These are phyloP conservation scores for Dendrocincla fuliginosa DNA, from an alignment of 2,797 vertebrate genomes.

Conservation along the genomic window DNA sequence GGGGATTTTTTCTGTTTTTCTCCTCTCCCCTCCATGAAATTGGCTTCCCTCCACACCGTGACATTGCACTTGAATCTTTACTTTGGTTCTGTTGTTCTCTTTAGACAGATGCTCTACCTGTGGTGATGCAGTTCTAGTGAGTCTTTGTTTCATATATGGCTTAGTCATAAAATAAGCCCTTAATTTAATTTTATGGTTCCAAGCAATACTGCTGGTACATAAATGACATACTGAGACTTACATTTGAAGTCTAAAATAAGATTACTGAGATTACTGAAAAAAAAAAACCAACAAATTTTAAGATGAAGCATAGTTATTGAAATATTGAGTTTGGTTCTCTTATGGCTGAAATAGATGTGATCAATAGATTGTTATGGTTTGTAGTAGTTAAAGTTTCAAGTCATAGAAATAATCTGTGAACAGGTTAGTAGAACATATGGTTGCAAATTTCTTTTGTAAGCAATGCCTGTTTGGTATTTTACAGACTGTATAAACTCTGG, in stretches of 20 bases:
- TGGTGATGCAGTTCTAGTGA: not conserved
- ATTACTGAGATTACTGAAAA: not conserved
- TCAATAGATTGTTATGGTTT: not conserved
- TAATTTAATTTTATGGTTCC: not conserved
- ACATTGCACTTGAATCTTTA: not conserved
- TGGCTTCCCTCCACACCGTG: not conserved
- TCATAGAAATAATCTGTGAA: slow-evolving; percentile 48
- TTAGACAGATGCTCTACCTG: not conserved
- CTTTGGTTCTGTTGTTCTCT: not conserved
- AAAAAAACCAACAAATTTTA: not conserved
- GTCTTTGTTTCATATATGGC: not conserved
- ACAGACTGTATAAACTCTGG: not conserved
- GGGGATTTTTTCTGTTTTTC: not conserved
- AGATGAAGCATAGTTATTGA: not conserved
- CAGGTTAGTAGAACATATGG: not conserved
- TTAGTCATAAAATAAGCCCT: slow-evolving; percentile 13
- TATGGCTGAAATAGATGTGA: not conserved
- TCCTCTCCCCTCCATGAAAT: not conserved
- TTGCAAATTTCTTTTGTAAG: not conserved
- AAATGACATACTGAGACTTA: not conserved
- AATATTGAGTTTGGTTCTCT: not conserved
- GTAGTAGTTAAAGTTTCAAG: slow-evolving; percentile 17
- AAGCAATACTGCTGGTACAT: not conserved
- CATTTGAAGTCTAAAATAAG: not conserved
- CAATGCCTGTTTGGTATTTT: not conserved